Evolutionary conservation across 2,113 vertebrate genomes (phyloP).

Genomic region (Lepus americanus): DNA sequence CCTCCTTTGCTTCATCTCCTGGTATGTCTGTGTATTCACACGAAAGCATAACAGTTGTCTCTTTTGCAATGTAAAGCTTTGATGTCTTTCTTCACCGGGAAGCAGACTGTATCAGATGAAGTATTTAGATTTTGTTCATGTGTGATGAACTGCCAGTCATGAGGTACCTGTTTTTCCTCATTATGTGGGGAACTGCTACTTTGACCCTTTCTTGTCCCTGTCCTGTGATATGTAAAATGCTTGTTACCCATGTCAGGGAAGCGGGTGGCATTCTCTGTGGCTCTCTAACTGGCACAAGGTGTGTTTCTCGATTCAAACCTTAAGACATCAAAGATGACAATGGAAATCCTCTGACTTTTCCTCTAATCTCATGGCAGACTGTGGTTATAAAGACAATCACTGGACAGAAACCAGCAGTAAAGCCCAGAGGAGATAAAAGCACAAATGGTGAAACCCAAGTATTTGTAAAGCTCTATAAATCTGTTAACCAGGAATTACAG

Average conservation of each 20-base stretch:
- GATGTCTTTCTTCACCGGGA: background rate
- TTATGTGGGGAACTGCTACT: background rate
- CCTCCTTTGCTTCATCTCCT: background rate
- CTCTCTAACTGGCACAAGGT: background rate
- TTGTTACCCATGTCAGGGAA: background rate
- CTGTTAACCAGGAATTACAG: constrained; percentile 78
- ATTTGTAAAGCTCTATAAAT: constrained; percentile 86
- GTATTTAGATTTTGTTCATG: background rate
- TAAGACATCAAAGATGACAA: constrained; percentile 62
- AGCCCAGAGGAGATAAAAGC: constrained; percentile 86
- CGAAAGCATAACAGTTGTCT: background rate
- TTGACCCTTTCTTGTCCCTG: background rate
- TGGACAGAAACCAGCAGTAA: constrained; percentile 87
- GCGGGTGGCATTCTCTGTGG: background rate
- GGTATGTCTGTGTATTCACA: background rate
- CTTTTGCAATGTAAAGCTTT: background rate
- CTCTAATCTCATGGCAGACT: constrained; percentile 76
- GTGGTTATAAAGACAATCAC: constrained; percentile 80
- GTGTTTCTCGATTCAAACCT: constrained; percentile 78
- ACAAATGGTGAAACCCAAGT: constrained; percentile 84
- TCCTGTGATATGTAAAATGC: constrained; percentile 74
- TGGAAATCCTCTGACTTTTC: constrained; percentile 76
- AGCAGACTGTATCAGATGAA: background rate
- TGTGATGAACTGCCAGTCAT: background rate
- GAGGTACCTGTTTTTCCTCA: background rate